Conservation (phyloP, 2,888 invertebrate genomes). For the Sipunculus nudus region DNA sequence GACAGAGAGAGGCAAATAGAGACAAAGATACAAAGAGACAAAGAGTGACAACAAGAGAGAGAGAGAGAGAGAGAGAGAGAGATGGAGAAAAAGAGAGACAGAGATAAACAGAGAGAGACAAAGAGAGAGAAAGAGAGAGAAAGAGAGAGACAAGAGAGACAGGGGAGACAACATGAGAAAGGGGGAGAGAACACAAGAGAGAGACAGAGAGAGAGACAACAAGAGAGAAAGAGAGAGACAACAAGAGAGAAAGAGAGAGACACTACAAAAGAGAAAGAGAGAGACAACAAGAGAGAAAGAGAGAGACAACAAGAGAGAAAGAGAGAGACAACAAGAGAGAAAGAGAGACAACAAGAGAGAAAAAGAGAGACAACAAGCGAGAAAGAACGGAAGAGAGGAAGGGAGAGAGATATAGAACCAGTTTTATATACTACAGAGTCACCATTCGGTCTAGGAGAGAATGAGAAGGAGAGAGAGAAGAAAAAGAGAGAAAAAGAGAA, state of each 20-base stretch:
- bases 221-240: neutral
- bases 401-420: too few species aligned
- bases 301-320: too few species aligned
- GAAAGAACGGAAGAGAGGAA: too few species aligned
- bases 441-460: neutral
- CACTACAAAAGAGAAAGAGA: too few species aligned
- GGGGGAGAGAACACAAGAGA: neutral
- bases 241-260: neutral
- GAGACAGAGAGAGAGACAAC: neutral
- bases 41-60: neutral
- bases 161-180: neutral
- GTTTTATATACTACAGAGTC: too few species aligned
- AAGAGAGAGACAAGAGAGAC: neutral
- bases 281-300: too few species aligned
- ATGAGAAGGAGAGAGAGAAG: neutral
- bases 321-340: neutral
- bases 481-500: neutral
- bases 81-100: neutral
- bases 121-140: neutral
- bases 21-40: neutral
- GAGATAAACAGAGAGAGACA: neutral
- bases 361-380: too few species aligned
- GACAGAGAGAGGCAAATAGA: too few species aligned
- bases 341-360: neutral
- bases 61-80: conserved; percentile 1